phyloP scores from a whole-genome alignment of 2,113 vertebrate species.

The Anarhynchus alexandrinus region DNA sequence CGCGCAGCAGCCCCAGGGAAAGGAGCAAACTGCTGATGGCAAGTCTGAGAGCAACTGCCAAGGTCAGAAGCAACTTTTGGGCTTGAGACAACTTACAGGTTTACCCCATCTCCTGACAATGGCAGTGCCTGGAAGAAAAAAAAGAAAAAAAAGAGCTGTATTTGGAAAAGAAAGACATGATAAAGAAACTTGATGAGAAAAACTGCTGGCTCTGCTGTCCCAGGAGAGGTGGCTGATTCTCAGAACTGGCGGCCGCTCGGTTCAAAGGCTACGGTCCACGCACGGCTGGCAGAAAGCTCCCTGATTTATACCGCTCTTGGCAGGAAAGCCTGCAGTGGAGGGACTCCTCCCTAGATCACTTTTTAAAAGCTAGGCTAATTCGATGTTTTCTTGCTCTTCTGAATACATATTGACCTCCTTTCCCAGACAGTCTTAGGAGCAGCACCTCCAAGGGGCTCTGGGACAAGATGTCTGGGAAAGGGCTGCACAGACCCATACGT shows the following conservation, averaged over 20 bases:
- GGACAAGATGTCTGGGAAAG: not conserved
- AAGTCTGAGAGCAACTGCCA: not conserved
- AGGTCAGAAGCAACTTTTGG: not conserved
- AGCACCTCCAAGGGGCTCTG: not conserved
- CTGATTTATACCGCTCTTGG: not conserved
- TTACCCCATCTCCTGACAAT: not conserved
- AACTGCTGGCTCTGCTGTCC: not conserved
- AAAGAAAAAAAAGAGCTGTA: not conserved
- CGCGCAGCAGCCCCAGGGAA: accelerated
- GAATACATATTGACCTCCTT: not conserved
- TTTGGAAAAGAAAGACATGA: not conserved
- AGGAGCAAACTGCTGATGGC: not conserved
- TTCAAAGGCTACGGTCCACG: not conserved
- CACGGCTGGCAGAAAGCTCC: not conserved
- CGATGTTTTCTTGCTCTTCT: not conserved
- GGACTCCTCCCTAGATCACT: not conserved
- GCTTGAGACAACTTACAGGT: not conserved
- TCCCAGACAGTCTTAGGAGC: not conserved
- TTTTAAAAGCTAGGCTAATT: not conserved
- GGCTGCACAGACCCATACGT: not conserved
- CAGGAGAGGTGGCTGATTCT: not conserved
- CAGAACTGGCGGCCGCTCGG: not conserved
- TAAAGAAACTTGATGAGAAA: not conserved
- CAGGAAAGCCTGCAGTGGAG: not conserved
- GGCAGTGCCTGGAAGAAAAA: not conserved